A percentile compares a stretch with the other conserved stretches of the same genome.
These are phyloP conservation scores for Corythornis leucogaster DNA, from an alignment of 2,797 vertebrate species.

Conservation along the genomic window DNA sequence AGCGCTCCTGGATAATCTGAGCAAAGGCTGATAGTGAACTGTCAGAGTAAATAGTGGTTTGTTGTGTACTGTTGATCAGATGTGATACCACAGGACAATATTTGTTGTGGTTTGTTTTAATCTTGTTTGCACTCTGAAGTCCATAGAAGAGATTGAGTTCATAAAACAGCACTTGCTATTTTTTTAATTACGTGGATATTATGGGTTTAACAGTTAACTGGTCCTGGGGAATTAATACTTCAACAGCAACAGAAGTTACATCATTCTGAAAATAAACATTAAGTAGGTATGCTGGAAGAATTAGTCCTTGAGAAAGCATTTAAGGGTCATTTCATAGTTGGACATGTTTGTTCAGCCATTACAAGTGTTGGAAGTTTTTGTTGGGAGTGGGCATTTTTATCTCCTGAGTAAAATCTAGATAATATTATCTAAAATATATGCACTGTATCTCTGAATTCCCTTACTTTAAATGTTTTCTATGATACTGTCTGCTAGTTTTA, in stretches of 20 bases:
- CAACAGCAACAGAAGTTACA: background rate
- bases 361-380: background rate
- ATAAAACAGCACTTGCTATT: background rate
- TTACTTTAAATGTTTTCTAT: background rate
- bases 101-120: background rate
- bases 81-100: background rate
- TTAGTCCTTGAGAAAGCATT: slow-evolving; percentile 57
- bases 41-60: background rate
- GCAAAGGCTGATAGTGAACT: background rate
- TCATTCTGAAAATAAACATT: slow-evolving; percentile 37
- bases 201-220: slow-evolving; percentile 30
- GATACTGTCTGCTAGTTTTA: background rate
- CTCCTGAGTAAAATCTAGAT: background rate
- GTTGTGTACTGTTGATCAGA: accelerated
- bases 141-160: background rate
- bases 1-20: background rate
- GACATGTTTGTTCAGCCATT: background rate
- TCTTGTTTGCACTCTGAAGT: background rate
- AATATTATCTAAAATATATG: background rate
- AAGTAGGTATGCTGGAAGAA: slow-evolving; percentile 19
- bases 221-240: slow-evolving; percentile 40
- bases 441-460: background rate
- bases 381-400: background rate
- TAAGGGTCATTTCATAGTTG: slow-evolving; percentile 20
- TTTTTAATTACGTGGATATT: background rate